A percentile compares a stretch with the other conserved stretches of the same genome.
These are phyloP conservation scores for Streblospio benedicti DNA, from an alignment of 1,140 invertebrate genomes.

Conservation along the genomic window DNA sequence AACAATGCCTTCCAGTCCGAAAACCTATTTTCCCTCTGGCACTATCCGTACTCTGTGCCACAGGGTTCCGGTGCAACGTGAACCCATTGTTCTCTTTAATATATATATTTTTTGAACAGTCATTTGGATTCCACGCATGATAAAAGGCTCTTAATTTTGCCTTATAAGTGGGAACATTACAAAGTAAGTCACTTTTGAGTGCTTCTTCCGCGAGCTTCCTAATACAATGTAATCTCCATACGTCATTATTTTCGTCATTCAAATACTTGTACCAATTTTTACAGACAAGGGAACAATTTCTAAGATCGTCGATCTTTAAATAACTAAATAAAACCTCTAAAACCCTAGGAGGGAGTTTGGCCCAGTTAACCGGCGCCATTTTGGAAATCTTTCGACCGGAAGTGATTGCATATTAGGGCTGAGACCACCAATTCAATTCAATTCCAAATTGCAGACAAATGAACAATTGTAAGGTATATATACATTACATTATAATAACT, in stretches of 20 bases:
- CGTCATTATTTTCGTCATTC: conserved; percentile 87
- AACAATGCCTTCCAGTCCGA: conserved; percentile 83
- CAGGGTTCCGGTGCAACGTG: conserved; percentile 92
- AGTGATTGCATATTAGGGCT: too few species aligned
- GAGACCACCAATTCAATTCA: too few species aligned
- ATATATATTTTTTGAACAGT: conserved; percentile 93
- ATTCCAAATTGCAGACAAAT: too few species aligned
- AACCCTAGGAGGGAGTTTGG: conserved; percentile 61
- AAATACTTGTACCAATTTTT: conserved; percentile 85
- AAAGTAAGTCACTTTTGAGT: conserved; percentile 82
- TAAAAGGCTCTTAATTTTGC: conserved; percentile 86
- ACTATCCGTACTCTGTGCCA: conserved; percentile 96
- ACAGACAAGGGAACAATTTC: conserved; percentile 84
- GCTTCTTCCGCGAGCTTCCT: conserved; percentile 81
- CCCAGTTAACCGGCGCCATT: conserved; percentile 4
- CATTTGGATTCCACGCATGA: conserved; percentile 94
- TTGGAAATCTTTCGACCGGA: too few species aligned
- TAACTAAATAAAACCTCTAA: conserved; percentile 91
- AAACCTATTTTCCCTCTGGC: conserved; percentile 90
- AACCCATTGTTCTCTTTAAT: conserved; percentile 96
- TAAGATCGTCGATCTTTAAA: conserved; percentile 73
- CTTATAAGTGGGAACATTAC: conserved; percentile 82
- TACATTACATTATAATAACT: too few species aligned
- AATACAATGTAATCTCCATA: conserved; percentile 86
- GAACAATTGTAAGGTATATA: too few species aligned